Evolutionary conservation across 2,888 invertebrate species (phyloP).

Genomic region (Apoda limacodes): DNA sequence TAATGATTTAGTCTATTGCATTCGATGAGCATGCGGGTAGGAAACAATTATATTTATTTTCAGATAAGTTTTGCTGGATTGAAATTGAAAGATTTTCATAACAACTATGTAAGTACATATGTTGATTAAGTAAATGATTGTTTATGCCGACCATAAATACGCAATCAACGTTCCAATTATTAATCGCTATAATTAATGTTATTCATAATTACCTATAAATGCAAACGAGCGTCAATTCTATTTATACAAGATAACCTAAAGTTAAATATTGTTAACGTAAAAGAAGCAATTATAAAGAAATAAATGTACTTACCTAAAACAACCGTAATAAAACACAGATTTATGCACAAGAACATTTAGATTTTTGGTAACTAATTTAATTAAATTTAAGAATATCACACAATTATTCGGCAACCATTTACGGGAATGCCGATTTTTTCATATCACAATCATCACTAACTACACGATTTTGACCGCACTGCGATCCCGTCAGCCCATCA

Average conservation of each 20-base stretch:
- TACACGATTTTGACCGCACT: slow-evolving; percentile 57
- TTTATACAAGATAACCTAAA: slow-evolving; percentile 33
- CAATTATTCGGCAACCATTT: slow-evolving; percentile 59
- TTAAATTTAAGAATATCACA: slow-evolving; percentile 57
- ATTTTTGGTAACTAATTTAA: slow-evolving; percentile 70
- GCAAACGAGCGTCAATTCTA: no score
- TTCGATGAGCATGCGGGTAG: no score
- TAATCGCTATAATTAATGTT: no score
- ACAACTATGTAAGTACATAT: no score
- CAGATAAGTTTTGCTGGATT: no score
- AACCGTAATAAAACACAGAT: slow-evolving; percentile 69
- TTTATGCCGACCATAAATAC: no score
- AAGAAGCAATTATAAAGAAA: slow-evolving; percentile 17
- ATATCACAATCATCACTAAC: slow-evolving; percentile 67
- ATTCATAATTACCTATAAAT: no score
- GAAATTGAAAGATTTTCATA: no score
- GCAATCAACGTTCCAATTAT: no score
- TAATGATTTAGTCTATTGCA: no score
- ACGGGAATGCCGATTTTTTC: slow-evolving; percentile 61
- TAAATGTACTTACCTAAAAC: slow-evolving; percentile 60
- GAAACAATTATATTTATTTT: no score
- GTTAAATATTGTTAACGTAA: slow-evolving; percentile 20
- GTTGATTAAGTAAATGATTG: no score
- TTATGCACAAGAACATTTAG: slow-evolving; percentile 70
- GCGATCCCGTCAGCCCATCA: slow-evolving; percentile 66